Evolutionary conservation across 2,888 invertebrate species (phyloP).

Genomic region (Amaurobius ferox): DNA sequence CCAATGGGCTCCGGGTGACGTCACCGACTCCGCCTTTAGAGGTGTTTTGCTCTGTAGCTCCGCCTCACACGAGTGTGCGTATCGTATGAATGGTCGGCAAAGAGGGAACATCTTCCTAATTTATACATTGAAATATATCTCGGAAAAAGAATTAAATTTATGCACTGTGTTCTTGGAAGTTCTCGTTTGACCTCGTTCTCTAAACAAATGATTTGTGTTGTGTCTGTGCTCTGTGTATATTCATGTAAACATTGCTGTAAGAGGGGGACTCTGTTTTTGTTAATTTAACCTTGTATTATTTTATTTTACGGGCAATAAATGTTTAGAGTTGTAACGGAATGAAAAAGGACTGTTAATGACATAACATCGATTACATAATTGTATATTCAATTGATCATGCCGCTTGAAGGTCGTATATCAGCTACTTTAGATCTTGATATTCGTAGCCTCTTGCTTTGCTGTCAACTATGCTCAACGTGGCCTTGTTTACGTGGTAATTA

Average conservation of each 20-base stretch:
- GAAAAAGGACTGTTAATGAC: no score
- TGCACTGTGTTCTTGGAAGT: neutral
- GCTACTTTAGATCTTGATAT: neutral
- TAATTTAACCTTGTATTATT: no score
- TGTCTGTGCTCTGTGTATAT: neutral
- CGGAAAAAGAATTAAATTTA: conserved; percentile 31
- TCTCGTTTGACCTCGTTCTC: conserved; percentile 20
- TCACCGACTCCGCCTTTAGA: conserved; percentile 41
- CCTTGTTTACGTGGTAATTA: neutral
- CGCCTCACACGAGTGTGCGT: neutral
- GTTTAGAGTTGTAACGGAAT: no score
- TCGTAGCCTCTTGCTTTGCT: neutral
- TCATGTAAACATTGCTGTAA: neutral
- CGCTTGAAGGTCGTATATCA: neutral
- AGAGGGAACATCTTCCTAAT: conserved; percentile 64
- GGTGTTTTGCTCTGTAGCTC: neutral
- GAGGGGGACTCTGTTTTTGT: no score
- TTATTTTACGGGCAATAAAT: no score
- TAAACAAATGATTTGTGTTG: conserved; percentile 27
- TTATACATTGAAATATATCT: conserved; percentile 54
- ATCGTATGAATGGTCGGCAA: conserved; percentile 59
- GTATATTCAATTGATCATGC: neutral
- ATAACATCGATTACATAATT: no score
- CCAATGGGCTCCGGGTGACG: conserved; percentile 55
- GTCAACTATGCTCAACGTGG: neutral